These are phyloP conservation scores for Aspidiotus destructor DNA, from an alignment of 2,888 invertebrate species.

Conservation along the genomic window DNA sequence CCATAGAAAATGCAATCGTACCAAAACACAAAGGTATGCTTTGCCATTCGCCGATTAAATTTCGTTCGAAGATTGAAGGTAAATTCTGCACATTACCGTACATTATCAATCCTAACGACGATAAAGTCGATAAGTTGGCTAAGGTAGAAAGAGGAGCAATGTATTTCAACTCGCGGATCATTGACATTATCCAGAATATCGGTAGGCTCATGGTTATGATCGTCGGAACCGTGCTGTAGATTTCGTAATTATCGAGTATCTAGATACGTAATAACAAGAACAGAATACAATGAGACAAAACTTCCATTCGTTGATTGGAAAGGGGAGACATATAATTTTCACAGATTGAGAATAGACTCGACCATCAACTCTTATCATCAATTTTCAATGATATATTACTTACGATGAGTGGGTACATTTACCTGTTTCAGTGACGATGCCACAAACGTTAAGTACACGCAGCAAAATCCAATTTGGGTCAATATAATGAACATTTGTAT, in stretches of 20 bases:
- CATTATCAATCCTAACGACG: slow-evolving; percentile 65
- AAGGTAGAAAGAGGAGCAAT: slow-evolving; percentile 67
- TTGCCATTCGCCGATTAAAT: slow-evolving; percentile 48
- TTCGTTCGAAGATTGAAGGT: slow-evolving; percentile 52
- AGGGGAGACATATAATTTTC: too few species aligned
- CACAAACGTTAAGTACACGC: slow-evolving; percentile 92
- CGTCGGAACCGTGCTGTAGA: too few species aligned
- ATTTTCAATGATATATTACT: too few species aligned
- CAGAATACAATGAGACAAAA: too few species aligned
- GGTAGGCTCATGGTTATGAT: slow-evolving; percentile 43
- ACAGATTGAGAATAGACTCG: too few species aligned
- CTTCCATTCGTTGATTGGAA: too few species aligned
- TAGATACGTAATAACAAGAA: too few species aligned
- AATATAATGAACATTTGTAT: slow-evolving; percentile 82
- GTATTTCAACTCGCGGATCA: slow-evolving; percentile 66
- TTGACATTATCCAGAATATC: slow-evolving; percentile 61
- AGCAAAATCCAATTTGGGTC: slow-evolving; percentile 97
- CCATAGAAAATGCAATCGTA: slow-evolving; percentile 91
- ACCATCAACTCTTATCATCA: too few species aligned
- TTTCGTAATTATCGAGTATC: too few species aligned
- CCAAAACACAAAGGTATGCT: slow-evolving; percentile 84
- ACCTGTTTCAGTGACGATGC: slow-evolving; percentile 75
- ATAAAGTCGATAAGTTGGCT: slow-evolving; percentile 66
- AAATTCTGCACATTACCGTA: slow-evolving; percentile 65
- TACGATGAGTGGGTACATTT: slow-evolving; percentile 30